Base-by-base conservation (phyloP, 2,888 invertebrate species). In the Malthinus flaveolus region DNA sequence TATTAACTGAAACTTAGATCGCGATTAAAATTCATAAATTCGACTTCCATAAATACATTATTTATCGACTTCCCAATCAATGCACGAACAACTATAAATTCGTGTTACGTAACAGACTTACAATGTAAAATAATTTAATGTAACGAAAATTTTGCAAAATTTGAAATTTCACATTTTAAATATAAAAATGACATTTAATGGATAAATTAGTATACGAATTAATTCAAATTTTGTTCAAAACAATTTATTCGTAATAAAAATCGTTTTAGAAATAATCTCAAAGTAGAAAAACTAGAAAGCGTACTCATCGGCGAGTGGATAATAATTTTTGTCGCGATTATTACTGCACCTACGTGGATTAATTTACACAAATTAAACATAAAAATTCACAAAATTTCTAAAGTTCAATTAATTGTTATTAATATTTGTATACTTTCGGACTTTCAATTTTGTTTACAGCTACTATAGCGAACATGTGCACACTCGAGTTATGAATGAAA, bases 281-380 rank as follows among this genome's bases (percentile, higher is more conserved):
- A n/a, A 72, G 67, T 66, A 70, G 70, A 72, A 71, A 70, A 72
- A 72, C 72, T 73, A 72, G 73, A 72, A 73, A 73, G 71, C 67
- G 57, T 37, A 58, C 57, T 65, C 65, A 59, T 66, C 59, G 13
- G 15, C 12, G 9, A 39, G 23, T 5, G 23, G 23, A 23, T 23
- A 23, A 23, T 23, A 23, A 23, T 23, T 23, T 23, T 23, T 23
- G 39, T 39, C 12, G 39, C 39, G 15, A 15, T 15, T 65, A 64
- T 65, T 65, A 66, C 66, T 59, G 60, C 66, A 65, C 66, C 67
- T 56, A 66, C 61, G 52, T 32, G 42, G 39, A 39, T 31, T 50
- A 58, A 62, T 62, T 62, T 56, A 48, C 61, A 61, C 61, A 61
- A 61, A 57, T 56, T 54, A 57, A 57, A 33, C 57, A 55, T 57